phyloP scores from a whole-genome alignment of 2,113 vertebrate genomes.

The Carassius gibelio region DNA sequence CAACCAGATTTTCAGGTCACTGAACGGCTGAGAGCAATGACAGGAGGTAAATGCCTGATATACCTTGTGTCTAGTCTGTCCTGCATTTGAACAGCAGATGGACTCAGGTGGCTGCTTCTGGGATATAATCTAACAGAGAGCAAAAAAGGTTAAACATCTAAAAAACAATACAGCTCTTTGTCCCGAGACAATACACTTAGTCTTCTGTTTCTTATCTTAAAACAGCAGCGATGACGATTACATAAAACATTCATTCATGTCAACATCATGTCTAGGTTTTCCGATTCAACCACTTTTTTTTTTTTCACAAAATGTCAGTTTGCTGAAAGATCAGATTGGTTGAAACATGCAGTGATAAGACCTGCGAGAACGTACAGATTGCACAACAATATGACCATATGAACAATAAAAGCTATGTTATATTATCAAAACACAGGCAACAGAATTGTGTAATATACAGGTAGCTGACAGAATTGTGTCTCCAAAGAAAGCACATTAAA shows the following conservation, averaged over 20 bases:
- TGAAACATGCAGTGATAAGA: not conserved
- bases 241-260: constrained; percentile 24
- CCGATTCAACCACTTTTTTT: not conserved
- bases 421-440: not conserved
- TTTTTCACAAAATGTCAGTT: not conserved
- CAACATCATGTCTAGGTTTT: constrained; percentile 18
- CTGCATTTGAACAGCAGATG: constrained; percentile 39
- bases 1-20: constrained; percentile 50
- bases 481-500: not conserved
- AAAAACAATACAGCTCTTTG: constrained; percentile 48
- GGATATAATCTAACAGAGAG: constrained; percentile 51
- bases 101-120: constrained; percentile 48
- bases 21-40: not conserved
- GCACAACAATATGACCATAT: not conserved
- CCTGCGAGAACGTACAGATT: not conserved
- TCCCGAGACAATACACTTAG: constrained; percentile 32
- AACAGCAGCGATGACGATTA: constrained; percentile 1
- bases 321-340: not conserved
- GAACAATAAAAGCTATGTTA: not conserved
- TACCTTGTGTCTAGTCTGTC: constrained; percentile 53
- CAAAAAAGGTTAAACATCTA: constrained; percentile 41
- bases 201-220: not conserved
- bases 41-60: constrained; percentile 3
- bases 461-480: not conserved
- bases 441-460: not conserved